A percentile compares a stretch with the other conserved stretches of the same genome.
These are phyloP conservation scores for Melanostoma mellinum DNA, from an alignment of 2,888 invertebrate genomes.

Conservation along the genomic window DNA sequence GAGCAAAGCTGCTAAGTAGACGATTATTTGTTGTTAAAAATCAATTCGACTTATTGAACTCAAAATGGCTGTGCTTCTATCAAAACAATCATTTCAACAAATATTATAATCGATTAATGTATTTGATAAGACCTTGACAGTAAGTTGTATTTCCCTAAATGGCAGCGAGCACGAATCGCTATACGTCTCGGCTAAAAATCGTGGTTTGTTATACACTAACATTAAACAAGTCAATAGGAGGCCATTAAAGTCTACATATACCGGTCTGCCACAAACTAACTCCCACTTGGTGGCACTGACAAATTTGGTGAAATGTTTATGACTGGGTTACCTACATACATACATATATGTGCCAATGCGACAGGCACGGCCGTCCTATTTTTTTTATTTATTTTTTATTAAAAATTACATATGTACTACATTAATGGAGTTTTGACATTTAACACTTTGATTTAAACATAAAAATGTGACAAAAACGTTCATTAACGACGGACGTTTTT, in stretches of 20 bases:
- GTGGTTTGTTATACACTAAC: slow-evolving; percentile 4
- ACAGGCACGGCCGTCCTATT: too few species aligned
- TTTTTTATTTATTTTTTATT: slow-evolving; percentile 1
- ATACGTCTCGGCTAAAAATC: neutral
- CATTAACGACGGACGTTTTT: slow-evolving; percentile 23
- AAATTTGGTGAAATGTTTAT: slow-evolving; percentile 50
- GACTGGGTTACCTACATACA: slow-evolving; percentile 1
- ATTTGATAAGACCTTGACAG: slow-evolving; percentile 2
- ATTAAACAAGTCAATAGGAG: neutral
- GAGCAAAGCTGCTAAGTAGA: too few species aligned
- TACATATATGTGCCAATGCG: neutral
- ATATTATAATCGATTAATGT: too few species aligned
- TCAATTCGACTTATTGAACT: too few species aligned
- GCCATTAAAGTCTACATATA: slow-evolving; percentile 11
- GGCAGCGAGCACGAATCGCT: slow-evolving; percentile 26
- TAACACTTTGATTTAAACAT: slow-evolving; percentile 10
- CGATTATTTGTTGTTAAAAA: too few species aligned
- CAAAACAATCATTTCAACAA: too few species aligned
- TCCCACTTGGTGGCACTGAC: slow-evolving; percentile 13
- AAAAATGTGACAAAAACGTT: slow-evolving; percentile 12
- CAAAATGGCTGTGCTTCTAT: too few species aligned
- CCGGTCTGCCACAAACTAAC: slow-evolving; percentile 2
- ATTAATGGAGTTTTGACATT: slow-evolving; percentile 16
- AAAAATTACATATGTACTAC: neutral
- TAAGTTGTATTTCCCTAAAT: slow-evolving; percentile 15